Conservation (phyloP, 2,888 invertebrate species). For the Brachycybe producta region DNA sequence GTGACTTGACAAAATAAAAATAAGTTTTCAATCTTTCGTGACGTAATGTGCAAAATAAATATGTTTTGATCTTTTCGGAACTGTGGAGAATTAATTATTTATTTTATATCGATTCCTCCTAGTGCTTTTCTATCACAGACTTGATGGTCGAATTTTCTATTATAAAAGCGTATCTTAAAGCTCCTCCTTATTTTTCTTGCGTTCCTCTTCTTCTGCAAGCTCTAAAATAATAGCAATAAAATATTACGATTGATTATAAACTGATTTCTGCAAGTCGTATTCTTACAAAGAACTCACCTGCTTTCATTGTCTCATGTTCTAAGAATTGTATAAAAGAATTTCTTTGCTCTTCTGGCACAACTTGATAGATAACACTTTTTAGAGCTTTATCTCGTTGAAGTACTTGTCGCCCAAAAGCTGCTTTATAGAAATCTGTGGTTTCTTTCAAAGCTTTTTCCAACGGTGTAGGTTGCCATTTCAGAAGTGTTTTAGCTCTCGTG, state of each 20-base stretch:
- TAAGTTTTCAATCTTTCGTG: no score
- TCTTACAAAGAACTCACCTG: not conserved
- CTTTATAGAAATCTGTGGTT: constrained; percentile 33
- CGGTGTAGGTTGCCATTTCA: constrained; percentile 33
- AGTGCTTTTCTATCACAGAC: no score
- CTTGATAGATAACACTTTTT: constrained; percentile 17
- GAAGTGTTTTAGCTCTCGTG: constrained; percentile 29
- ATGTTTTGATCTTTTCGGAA: no score
- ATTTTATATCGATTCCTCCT: no score
- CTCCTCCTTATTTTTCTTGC: constrained; percentile 8
- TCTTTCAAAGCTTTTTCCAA: constrained; percentile 29
- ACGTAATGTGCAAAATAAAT: no score
- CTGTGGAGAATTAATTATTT: no score
- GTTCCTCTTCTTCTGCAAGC: not conserved
- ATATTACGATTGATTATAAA: not conserved
- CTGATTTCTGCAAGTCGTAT: not conserved
- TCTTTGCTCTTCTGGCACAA: constrained; percentile 8
- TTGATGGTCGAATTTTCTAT: no score
- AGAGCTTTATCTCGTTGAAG: constrained; percentile 25
- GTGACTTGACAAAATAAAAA: no score
- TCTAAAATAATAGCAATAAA: not conserved
- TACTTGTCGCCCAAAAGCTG: constrained; percentile 28
- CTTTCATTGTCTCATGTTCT: not conserved
- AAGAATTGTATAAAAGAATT: not conserved
- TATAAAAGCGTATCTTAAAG: constrained; percentile 1